Evolutionary conservation across 2,888 invertebrate species (phyloP).

Genomic region (Idaea biselata): DNA sequence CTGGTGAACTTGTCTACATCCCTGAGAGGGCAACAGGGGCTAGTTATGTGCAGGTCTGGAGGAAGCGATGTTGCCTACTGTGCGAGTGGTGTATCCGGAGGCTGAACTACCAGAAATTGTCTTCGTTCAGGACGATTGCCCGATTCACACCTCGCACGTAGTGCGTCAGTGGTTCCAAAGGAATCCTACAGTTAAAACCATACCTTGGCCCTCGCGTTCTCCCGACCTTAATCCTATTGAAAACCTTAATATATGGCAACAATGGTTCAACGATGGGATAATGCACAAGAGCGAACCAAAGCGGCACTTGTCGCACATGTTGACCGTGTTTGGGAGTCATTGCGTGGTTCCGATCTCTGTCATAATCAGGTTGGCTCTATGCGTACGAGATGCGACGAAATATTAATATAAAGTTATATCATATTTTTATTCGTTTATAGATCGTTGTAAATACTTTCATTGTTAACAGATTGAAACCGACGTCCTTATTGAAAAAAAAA

Average conservation of each 20-base stretch:
- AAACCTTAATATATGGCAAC: neutral
- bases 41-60: constrained; percentile 2
- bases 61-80: constrained; percentile 18
- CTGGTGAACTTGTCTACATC: neutral
- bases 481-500: too few relatives aligned
- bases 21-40: neutral
- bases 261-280: neutral
- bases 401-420: too few relatives aligned
- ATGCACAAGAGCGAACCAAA: neutral
- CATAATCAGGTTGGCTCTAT: neutral
- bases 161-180: neutral
- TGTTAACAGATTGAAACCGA: too few relatives aligned
- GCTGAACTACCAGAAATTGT: constrained; percentile 12
- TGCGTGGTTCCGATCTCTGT: neutral
- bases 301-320: neutral
- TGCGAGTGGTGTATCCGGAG: constrained; percentile 18
- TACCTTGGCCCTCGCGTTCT: neutral
- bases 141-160: neutral
- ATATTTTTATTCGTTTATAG: too few relatives aligned
- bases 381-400: neutral
- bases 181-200: neutral
- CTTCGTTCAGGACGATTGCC: constrained; percentile 18
- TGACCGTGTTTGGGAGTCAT: neutral
- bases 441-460: too few relatives aligned
- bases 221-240: neutral